phyloP scores from a whole-genome alignment of 2,113 vertebrate genomes.

The Motacilla alba region DNA sequence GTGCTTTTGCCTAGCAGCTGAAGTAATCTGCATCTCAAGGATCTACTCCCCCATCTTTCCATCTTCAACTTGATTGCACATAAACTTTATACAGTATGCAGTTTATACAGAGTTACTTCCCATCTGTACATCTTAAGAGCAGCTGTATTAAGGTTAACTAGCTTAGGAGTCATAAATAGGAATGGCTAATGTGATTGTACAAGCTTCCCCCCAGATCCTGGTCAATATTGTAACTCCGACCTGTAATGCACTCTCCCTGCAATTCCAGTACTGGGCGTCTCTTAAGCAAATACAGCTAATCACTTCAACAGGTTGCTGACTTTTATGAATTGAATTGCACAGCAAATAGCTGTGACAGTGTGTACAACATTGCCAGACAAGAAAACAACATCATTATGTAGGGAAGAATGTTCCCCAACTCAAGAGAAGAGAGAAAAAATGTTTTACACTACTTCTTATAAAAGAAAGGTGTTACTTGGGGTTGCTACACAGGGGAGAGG shows the following conservation, averaged over 20 bases:
- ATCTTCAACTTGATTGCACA: background rate
- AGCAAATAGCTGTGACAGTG: constrained; percentile 3
- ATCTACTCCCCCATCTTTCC: background rate
- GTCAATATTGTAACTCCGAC: constrained; percentile 53
- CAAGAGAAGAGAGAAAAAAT: background rate
- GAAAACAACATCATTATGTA: constrained; percentile 15
- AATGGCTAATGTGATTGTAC: background rate
- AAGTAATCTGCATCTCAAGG: background rate
- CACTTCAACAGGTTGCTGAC: constrained; percentile 59
- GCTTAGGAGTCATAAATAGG: background rate
- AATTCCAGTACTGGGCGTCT: constrained; percentile 71
- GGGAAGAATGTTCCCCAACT: background rate
- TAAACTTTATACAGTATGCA: background rate
- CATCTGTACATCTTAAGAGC: background rate
- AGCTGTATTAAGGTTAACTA: background rate
- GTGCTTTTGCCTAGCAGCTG: background rate
- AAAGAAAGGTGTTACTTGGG: background rate
- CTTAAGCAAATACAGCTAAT: constrained; percentile 68
- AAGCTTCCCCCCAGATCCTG: constrained; percentile 33
- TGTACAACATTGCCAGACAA: constrained; percentile 19
- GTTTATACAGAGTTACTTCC: background rate
- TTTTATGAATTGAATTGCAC: constrained; percentile 40
- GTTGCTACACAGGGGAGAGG: background rate
- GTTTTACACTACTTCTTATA: rapidly evolving
- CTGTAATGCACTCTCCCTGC: constrained; percentile 50